Evolutionary conservation across 1,140 invertebrate species (phyloP).

Genomic region (Calephelis virginiensis): DNA sequence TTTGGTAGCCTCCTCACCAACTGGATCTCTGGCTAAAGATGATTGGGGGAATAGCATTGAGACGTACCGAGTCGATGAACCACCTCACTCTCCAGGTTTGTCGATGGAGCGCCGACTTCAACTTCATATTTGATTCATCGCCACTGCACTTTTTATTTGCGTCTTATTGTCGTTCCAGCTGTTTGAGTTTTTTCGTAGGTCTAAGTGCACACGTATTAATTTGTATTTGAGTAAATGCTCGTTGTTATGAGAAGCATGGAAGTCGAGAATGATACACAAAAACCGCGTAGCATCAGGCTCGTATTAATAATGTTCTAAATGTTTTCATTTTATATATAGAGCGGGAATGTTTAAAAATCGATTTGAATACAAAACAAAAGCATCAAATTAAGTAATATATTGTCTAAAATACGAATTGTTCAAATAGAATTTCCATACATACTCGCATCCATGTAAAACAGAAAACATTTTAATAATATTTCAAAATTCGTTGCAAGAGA

Average conservation of each 20-base stretch:
- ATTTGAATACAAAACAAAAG: no score
- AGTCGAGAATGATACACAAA: conserved; percentile 1
- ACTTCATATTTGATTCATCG: conserved; percentile 52
- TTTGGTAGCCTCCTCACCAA: conserved; percentile 48
- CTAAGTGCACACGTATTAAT: conserved; percentile 35
- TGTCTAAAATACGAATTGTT: no score
- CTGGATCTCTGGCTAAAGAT: conserved; percentile 55
- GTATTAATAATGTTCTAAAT: conserved; percentile 6
- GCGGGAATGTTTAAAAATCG: no score
- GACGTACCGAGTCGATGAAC: conserved; percentile 74
- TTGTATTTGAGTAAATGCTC: conserved; percentile 27
- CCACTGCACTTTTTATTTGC: conserved; percentile 67
- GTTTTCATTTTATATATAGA: background rate
- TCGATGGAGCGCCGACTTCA: conserved; percentile 61
- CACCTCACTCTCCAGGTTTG: conserved; percentile 74
- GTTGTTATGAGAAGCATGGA: conserved; percentile 31
- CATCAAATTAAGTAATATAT: no score
- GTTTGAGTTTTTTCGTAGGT: conserved; percentile 42
- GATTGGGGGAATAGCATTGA: conserved; percentile 69
- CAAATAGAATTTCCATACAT: no score
- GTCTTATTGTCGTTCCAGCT: conserved; percentile 39
- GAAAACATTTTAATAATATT: no score
- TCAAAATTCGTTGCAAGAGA: no score
- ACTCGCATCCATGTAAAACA: no score
- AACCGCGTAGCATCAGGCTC: background rate